Percentiles rank a stretch among this genome's conserved stretches.
These are phyloP conservation scores for Argopecten irradians DNA, from an alignment of 1,140 invertebrate species.

Conservation along the genomic window DNA sequence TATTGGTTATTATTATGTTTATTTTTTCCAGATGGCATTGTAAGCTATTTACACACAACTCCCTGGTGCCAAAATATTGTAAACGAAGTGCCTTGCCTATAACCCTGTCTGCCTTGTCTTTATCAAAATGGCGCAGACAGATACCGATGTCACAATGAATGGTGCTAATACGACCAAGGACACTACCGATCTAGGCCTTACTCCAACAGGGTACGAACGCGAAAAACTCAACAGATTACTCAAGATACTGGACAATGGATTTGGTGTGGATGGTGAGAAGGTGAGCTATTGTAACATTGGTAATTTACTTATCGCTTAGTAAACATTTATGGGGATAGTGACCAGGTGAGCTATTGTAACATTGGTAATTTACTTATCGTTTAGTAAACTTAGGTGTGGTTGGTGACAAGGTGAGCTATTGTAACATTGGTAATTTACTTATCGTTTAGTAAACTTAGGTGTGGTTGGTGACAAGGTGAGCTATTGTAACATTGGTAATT, in stretches of 20 bases:
- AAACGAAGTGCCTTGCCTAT: neutral
- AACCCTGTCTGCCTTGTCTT: neutral
- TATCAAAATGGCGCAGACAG: neutral
- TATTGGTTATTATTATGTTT: too few relatives aligned
- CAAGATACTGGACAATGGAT: constrained; percentile 46
- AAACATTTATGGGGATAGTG: too few relatives aligned
- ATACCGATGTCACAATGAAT: neutral
- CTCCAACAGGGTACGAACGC: constrained; percentile 44
- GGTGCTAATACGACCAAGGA: neutral
- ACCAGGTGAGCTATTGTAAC: too few relatives aligned
- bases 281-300: too few relatives aligned
- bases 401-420: too few relatives aligned
- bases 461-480: too few relatives aligned
- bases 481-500: too few relatives aligned
- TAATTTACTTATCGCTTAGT: too few relatives aligned
- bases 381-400: too few relatives aligned
- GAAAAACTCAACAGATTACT: constrained; percentile 44
- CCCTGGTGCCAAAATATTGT: neutral
- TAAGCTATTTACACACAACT: neutral
- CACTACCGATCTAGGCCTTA: constrained; percentile 38
- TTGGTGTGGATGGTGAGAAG: constrained; percentile 40
- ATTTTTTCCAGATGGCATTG: neutral
- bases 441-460: too few relatives aligned
- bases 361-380: too few relatives aligned
- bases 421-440: too few relatives aligned